phyloP scores from a whole-genome alignment of 2,888 invertebrate genomes.

The Drosophila mayaguana region DNA sequence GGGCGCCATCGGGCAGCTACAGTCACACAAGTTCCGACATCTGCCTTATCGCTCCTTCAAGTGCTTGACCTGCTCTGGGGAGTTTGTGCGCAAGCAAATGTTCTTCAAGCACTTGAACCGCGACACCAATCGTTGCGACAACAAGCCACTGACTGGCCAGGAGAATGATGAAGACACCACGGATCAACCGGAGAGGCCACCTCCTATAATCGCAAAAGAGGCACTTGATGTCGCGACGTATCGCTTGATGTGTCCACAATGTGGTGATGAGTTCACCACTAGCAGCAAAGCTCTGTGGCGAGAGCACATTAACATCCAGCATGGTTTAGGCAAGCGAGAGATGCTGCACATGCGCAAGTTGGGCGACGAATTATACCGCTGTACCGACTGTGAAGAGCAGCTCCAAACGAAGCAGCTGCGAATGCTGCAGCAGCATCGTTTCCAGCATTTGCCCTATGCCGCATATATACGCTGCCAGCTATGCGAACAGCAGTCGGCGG shows the following conservation, averaged over 20 bases:
- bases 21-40: conserved; percentile 82
- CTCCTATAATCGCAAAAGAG: background rate
- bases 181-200: conserved; percentile 16
- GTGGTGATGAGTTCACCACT: conserved; percentile 74
- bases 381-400: conserved; percentile 76
- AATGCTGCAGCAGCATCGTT: conserved; percentile 76
- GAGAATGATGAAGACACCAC: conserved; percentile 29
- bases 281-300: conserved; percentile 72
- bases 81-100: conserved; percentile 83
- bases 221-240: conserved; percentile 46
- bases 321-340: conserved; percentile 68
- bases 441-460: conserved; percentile 77
- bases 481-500: conserved; percentile 60
- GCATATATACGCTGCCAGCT: conserved; percentile 77
- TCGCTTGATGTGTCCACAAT: conserved; percentile 76
- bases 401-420: conserved; percentile 71
- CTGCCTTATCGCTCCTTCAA: conserved; percentile 81
- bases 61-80: conserved; percentile 74
- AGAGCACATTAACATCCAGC: conserved; percentile 77
- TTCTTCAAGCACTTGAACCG: conserved; percentile 82
- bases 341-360: conserved; percentile 70
- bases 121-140: conserved; percentile 79
- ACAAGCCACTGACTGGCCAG: conserved; percentile 25
- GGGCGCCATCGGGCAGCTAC: conserved; percentile 82
- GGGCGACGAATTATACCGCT: conserved; percentile 65